These are phyloP conservation scores for Pavo muticus DNA, from an alignment of 2,113 vertebrate species.

Conservation along the genomic window DNA sequence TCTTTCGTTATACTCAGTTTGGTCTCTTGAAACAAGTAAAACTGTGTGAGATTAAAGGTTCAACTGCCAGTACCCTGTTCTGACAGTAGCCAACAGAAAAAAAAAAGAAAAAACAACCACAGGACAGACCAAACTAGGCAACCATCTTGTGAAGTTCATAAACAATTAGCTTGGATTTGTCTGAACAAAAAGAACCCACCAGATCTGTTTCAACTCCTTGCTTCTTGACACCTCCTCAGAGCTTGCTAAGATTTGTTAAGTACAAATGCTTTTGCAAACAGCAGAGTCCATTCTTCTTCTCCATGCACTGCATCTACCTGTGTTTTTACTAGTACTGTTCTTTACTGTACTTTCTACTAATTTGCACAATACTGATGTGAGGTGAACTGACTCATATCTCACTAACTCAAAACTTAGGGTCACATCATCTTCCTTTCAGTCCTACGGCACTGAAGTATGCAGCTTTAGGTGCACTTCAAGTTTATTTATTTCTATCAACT, in stretches of 20 bases:
- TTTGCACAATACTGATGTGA: background rate
- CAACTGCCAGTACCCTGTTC: background rate
- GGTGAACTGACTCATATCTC: background rate
- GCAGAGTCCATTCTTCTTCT: background rate
- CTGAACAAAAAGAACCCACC: background rate
- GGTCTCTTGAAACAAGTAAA: background rate
- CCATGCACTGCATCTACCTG: background rate
- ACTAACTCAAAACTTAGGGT: background rate
- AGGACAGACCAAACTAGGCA: background rate
- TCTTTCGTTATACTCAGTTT: background rate
- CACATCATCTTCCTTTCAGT: background rate
- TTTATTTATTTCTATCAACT: background rate
- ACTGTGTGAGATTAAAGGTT: background rate
- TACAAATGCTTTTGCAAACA: background rate
- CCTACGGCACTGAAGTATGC: background rate
- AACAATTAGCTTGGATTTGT: background rate
- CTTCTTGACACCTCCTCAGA: background rate
- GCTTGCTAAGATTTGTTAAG: background rate
- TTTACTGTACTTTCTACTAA: background rate
- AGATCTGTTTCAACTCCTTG: background rate
- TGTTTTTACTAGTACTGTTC: background rate
- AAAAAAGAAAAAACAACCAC: background rate
- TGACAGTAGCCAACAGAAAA: background rate
- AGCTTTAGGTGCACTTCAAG: background rate
- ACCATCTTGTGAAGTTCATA: background rate